Conservation (phyloP, 2,113 vertebrate species). For the Pseudois nayaur region DNA sequence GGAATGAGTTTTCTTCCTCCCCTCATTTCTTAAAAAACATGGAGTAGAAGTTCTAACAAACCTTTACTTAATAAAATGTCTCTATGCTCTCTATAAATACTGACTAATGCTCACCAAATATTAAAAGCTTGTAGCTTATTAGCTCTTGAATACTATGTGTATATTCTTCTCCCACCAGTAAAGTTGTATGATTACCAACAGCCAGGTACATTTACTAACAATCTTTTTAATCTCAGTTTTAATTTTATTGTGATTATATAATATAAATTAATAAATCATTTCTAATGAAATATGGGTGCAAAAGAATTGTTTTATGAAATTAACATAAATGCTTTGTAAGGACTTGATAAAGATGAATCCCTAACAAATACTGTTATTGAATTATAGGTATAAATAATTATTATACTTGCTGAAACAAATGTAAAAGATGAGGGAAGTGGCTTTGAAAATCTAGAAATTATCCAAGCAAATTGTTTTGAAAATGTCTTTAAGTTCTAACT, state of each 20-base stretch:
- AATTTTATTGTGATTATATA: neutral
- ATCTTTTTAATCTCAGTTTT: neutral
- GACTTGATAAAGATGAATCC: neutral
- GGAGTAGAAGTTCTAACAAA: neutral
- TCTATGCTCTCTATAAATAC: neutral
- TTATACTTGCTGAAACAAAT: neutral
- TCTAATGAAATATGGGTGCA: neutral
- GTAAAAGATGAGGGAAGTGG: neutral
- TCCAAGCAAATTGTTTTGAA: neutral
- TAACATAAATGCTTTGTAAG: neutral
- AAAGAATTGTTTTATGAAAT: neutral
- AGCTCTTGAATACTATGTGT: neutral
- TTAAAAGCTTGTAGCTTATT: neutral
- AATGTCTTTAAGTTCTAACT: neutral
- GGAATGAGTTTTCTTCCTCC: neutral
- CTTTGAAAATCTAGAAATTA: neutral
- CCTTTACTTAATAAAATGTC: neutral
- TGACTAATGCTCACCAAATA: neutral
- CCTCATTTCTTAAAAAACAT: neutral
- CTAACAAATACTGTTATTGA: neutral
- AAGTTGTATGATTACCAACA: neutral
- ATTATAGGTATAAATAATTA: neutral
- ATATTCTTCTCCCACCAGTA: neutral
- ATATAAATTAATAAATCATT: neutral
- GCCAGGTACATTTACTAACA: neutral